Evolutionary conservation across 2,797 vertebrate species (phyloP).

Genomic region (Hipposideros larvatus): DNA sequence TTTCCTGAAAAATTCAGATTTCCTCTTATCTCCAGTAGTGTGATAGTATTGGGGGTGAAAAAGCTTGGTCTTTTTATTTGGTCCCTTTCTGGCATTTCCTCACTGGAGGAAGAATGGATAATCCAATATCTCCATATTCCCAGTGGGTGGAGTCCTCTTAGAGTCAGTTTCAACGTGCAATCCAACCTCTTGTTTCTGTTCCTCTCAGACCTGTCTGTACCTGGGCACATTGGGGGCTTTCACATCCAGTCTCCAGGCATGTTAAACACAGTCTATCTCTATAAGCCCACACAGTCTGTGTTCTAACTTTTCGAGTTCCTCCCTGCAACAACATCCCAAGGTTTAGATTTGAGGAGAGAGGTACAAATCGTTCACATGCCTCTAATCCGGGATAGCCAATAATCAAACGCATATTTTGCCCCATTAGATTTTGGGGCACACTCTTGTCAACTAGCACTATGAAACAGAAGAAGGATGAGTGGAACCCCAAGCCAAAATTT

Average conservation of each 20-base stretch:
- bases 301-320: neutral
- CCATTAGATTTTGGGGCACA: neutral
- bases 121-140: neutral
- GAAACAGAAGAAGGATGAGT: neutral
- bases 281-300: neutral
- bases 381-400: neutral
- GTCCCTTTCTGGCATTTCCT: neutral
- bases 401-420: neutral
- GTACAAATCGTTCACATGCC: neutral
- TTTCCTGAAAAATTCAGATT: neutral
- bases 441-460: neutral
- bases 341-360: neutral
- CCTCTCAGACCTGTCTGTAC: neutral
- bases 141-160: accelerated
- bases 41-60: neutral
- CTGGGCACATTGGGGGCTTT: neutral
- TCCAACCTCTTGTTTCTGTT: neutral
- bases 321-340: neutral
- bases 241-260: neutral
- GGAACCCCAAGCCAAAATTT: neutral
- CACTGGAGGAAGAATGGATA: neutral
- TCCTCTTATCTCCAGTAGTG: neutral
- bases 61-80: neutral
- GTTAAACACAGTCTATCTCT: neutral
- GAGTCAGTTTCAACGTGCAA: neutral